These are phyloP conservation scores for Protobothrops mucrosquamatus DNA, from an alignment of 2,113 vertebrate genomes.

Conservation along the genomic window DNA sequence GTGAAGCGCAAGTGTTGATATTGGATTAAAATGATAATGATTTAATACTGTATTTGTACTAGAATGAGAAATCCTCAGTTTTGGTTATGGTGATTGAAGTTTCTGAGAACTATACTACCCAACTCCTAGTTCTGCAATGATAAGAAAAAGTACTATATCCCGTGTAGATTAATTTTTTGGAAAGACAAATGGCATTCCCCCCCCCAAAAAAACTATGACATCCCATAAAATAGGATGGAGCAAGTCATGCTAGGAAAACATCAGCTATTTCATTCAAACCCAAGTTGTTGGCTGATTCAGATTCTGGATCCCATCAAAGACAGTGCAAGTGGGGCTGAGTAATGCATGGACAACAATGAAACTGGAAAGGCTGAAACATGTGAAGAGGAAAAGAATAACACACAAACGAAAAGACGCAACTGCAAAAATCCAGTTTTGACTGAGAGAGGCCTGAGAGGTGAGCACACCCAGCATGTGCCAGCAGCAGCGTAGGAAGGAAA, in stretches of 20 bases:
- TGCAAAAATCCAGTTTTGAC: slow-evolving; percentile 98
- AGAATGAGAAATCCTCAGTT: slow-evolving; percentile 3
- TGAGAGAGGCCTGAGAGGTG: slow-evolving; percentile 92
- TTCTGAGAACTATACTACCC: neutral
- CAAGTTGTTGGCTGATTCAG: slow-evolving; percentile 56
- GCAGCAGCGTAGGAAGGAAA: slow-evolving; percentile 78
- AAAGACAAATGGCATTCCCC: slow-evolving; percentile 30
- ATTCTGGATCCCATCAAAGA: slow-evolving; percentile 49
- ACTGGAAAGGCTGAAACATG: slow-evolving; percentile 56
- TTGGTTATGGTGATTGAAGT: neutral
- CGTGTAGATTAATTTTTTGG: slow-evolving; percentile 27
- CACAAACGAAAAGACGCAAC: slow-evolving; percentile 89
- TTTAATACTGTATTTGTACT: slow-evolving; percentile 3
- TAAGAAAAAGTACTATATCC: slow-evolving; percentile 5
- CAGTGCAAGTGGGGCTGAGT: neutral
- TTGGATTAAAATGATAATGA: slow-evolving; percentile 16
- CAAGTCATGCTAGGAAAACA: slow-evolving; percentile 51
- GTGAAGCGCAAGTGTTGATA: neutral
- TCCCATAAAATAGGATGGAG: slow-evolving; percentile 29
- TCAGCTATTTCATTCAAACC: slow-evolving; percentile 41
- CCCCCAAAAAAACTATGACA: slow-evolving; percentile 20
- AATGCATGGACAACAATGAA: slow-evolving; percentile 47
- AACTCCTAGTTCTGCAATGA: neutral
- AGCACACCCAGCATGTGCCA: slow-evolving; percentile 75
- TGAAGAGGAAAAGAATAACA: slow-evolving; percentile 62